Base-by-base conservation (phyloP, 2,113 vertebrate genomes). In the Vulpes ferrilata region DNA sequence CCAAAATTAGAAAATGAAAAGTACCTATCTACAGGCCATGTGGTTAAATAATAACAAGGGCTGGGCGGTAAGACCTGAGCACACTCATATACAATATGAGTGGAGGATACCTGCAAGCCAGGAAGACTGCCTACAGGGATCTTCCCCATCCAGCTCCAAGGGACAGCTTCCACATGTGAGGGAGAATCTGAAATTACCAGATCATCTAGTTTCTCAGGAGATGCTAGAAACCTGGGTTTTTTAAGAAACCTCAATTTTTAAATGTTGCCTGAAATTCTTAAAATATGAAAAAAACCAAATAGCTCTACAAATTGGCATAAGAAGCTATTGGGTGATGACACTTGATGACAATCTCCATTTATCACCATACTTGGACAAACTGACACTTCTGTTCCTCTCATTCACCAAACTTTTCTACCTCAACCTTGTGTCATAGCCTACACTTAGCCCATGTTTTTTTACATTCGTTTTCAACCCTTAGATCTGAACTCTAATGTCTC, bases 11-110 rank as follows among this genome's bases (percentile, higher is more conserved):
- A 73, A 23, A 57, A 57, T 5, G 35, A 81, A 59, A 76, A 65
- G 0, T 20, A 1, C 6, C 3, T 22, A 11, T 3, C 5, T 81
- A 43, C 0, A 87, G 30, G 12, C 19, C 69, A 51, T 2, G 25
- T n/a, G 57, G 43, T 64, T 30, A 55, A 69, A 60, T 64, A 67
- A 51, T 7, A 92, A 35, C 20, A 19, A 1, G 38, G 43, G 43
- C 17, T n/a, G 8, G 7, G 30, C 53, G 10, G 11, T 22, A 60
- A 17, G n/a, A 67, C 4, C 19, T 11, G 53, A 25, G 25, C 27
- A 73, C 43, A 43, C 43, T 43, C 62, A 64, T 3, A 38, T 0
- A 11, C 3, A 9, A 11, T 11, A 19, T 22, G 30, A 73, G 5
- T 1, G 3, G 15, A 3, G 3, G 27, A 4, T 17, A 48, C 11